A percentile compares a stretch with the other conserved stretches of the same genome.
Evolutionary conservation across 1,140 invertebrate species (phyloP).

Genomic region (Drosophila tropicalis): DNA sequence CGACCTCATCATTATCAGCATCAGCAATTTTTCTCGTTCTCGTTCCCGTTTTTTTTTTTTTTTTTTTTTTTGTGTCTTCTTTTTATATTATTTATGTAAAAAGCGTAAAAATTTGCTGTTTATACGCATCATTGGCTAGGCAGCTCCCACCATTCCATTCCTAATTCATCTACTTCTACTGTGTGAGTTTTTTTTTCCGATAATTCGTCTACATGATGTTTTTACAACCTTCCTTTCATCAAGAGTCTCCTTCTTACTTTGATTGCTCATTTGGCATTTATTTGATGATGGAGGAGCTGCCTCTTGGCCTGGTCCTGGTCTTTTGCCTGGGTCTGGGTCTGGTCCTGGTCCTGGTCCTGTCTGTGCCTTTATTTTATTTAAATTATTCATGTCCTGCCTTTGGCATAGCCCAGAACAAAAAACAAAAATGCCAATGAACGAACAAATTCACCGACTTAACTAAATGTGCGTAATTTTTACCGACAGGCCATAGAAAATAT

Average conservation of each 20-base stretch:
- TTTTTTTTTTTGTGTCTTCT: neutral
- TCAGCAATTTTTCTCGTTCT: neutral
- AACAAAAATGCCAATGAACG: constrained; percentile 21
- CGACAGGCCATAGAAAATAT: constrained; percentile 75
- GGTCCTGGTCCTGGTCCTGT: constrained; percentile 39
- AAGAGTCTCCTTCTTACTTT: constrained; percentile 54
- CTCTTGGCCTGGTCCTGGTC: constrained; percentile 42
- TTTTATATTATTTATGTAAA: constrained; percentile 63
- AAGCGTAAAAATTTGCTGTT: constrained; percentile 66
- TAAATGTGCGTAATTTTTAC: constrained; percentile 80
- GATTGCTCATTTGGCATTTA: constrained; percentile 81
- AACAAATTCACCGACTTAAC: constrained; percentile 60
- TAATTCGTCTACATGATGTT: constrained; percentile 75
- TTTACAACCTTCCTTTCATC: constrained; percentile 69
- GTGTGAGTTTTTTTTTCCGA: constrained; percentile 24
- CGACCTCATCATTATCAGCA: constrained; percentile 4
- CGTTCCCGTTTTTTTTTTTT: neutral
- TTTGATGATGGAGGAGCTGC: constrained; percentile 65
- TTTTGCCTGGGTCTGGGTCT: constrained; percentile 16
- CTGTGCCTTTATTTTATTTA: constrained; percentile 42
- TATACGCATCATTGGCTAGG: constrained; percentile 65
- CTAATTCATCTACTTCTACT: neutral
- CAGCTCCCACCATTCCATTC: constrained; percentile 10
- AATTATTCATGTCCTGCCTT: constrained; percentile 77
- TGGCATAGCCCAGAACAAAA: constrained; percentile 52